Percentiles rank a stretch among this genome's conserved stretches.
phyloP scores from a whole-genome alignment of 2,113 vertebrate species.

The Hemiprocne comata region DNA sequence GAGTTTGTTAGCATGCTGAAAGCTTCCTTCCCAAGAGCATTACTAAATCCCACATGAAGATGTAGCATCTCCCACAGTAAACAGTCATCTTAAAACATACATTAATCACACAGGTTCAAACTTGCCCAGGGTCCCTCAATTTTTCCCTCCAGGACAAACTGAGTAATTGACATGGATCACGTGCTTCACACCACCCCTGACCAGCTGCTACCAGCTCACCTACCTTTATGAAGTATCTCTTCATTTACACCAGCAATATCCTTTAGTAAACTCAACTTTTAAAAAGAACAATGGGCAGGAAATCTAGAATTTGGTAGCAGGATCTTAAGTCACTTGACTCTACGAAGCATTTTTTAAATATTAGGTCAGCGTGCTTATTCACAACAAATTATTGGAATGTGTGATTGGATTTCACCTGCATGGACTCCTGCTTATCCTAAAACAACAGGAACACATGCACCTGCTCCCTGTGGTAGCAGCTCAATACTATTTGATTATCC shows the following conservation, averaged over 20 bases:
- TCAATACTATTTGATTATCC: neutral
- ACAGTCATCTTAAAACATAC: neutral
- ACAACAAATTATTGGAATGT: neutral
- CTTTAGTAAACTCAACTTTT: neutral
- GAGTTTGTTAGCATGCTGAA: neutral
- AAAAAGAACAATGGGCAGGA: neutral
- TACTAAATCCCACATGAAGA: neutral
- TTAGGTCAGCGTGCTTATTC: neutral
- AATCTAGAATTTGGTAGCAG: neutral
- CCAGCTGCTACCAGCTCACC: neutral
- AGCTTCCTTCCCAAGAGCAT: neutral
- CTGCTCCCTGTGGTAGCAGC: neutral
- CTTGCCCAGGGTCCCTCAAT: neutral
- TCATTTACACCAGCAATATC: neutral
- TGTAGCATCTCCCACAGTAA: neutral
- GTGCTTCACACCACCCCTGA: neutral
- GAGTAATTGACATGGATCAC: neutral
- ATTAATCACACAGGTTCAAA: neutral
- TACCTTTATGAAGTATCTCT: neutral
- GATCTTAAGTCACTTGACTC: neutral
- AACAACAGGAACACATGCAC: neutral
- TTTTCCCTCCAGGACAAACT: neutral
- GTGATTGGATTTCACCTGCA: neutral
- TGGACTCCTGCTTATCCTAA: neutral
- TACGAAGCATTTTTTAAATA: neutral